Percentiles rank a stretch among this genome's conserved stretches.
Evolutionary conservation across 2,888 invertebrate genomes (phyloP).

Genomic region (Ectemnius continuus): DNA sequence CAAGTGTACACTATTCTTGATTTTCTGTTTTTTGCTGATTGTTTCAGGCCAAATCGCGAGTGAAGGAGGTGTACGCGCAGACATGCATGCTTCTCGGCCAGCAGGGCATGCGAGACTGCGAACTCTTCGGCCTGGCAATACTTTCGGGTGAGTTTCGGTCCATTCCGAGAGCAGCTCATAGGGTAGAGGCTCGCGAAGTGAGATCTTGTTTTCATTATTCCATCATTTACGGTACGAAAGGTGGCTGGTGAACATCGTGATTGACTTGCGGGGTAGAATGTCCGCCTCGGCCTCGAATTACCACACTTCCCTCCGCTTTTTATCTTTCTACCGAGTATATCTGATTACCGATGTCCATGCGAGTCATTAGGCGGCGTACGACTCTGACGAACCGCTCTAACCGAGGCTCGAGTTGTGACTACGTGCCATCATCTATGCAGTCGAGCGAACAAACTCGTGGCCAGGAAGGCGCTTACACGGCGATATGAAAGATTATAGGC

Average conservation of each 20-base stretch:
- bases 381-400: conserved; percentile 27
- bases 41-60: conserved; percentile 88
- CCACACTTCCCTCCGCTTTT: conserved; percentile 46
- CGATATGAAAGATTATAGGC: too few species aligned
- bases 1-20: conserved; percentile 11
- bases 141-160: conserved; percentile 85
- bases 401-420: too few species aligned
- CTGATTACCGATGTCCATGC: conserved; percentile 56
- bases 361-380: conserved; percentile 51
- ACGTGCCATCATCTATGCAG: too few species aligned
- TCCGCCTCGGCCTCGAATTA: conserved; percentile 58
- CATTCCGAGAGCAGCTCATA: too few species aligned
- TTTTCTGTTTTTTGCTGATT: conserved; percentile 74
- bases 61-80: conserved; percentile 89
- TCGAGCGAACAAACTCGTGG: too few species aligned
- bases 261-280: conserved; percentile 49
- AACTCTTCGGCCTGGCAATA: conserved; percentile 91
- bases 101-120: conserved; percentile 90
- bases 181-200: too few species aligned
- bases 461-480: too few species aligned
- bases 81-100: conserved; percentile 89
- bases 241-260: conserved; percentile 46
- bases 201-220: conserved; percentile 3
- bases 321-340: conserved; percentile 46
- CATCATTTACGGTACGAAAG: conserved; percentile 41